Conservation (phyloP, 37 sponge, comb jelly and placozoan genomes). For the Amphimedon queenslandica region DNA sequence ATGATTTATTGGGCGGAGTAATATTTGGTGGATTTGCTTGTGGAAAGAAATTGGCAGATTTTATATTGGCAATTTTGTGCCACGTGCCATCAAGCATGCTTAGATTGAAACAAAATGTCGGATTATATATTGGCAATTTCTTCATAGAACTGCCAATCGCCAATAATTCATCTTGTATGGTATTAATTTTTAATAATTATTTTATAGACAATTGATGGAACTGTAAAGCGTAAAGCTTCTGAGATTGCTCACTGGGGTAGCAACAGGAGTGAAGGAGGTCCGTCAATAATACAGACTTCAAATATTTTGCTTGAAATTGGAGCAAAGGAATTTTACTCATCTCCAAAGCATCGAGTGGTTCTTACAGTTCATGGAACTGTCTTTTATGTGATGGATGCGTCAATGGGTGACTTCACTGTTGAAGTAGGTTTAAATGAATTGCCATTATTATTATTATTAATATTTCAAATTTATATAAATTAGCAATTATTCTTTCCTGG, state of each 20-base stretch:
- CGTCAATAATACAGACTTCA: not conserved
- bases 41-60: too few species aligned
- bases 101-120: too few species aligned
- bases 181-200: too few species aligned
- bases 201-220: too few species aligned
- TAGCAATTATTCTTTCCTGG: constrained; percentile 41
- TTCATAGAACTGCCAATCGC: too few species aligned
- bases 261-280: not conserved
- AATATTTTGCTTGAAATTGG: constrained; percentile 27
- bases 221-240: not conserved
- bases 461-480: not conserved
- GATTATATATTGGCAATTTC: too few species aligned
- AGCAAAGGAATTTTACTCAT: constrained; percentile 52
- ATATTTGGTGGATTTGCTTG: too few species aligned
- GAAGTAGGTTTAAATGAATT: not conserved
- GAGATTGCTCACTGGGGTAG: constrained; percentile 46
- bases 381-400: constrained; percentile 13
- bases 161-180: too few species aligned
- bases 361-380: constrained; percentile 59
- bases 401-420: constrained; percentile 12
- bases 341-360: constrained; percentile 38
- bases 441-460: not conserved
- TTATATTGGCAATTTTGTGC: too few species aligned
- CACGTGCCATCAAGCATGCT: too few species aligned
- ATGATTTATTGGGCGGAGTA: too few species aligned